Evolutionary conservation across 2,888 invertebrate genomes (phyloP).

Genomic region (Caenorhabditis panamensis): DNA sequence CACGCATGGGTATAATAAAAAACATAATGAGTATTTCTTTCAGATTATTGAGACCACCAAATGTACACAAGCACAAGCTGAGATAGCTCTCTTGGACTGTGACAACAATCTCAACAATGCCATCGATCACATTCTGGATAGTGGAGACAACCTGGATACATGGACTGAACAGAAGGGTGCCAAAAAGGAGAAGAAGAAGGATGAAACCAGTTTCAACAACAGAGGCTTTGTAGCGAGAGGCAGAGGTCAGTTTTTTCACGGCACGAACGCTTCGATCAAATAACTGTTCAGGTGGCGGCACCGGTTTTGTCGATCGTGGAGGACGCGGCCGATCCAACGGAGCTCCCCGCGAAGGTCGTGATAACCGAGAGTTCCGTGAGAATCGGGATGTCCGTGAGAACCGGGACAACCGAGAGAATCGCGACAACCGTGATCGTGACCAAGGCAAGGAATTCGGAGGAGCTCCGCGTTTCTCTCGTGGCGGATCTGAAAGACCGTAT

Average conservation of each 20-base stretch:
- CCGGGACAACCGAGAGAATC: background rate
- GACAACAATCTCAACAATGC: constrained; percentile 75
- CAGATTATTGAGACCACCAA: constrained; percentile 78
- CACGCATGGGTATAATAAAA: background rate
- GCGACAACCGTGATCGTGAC: constrained; percentile 10
- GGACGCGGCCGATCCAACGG: constrained; percentile 61
- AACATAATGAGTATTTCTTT: constrained; percentile 15
- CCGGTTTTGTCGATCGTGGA: constrained; percentile 53
- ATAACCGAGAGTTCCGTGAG: constrained; percentile 32
- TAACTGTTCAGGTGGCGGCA: constrained; percentile 29
- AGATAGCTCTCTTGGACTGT: constrained; percentile 76
- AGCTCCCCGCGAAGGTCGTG: constrained; percentile 45
- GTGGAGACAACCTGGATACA: constrained; percentile 65
- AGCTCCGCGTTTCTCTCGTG: constrained; percentile 38
- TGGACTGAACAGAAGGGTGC: constrained; percentile 75
- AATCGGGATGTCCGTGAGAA: constrained; percentile 25
- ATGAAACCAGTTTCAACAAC: constrained; percentile 57
- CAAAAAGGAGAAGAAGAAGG: constrained; percentile 73
- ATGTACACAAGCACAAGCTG: constrained; percentile 76
- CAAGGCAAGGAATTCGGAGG: constrained; percentile 36
- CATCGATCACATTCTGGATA: constrained; percentile 74
- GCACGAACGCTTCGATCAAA: background rate
- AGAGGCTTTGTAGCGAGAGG: constrained; percentile 51
- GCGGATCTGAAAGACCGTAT: constrained; percentile 54
- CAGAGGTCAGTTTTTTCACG: constrained; percentile 34